Percentiles rank a stretch among this genome's conserved stretches.
Evolutionary conservation across 2,113 vertebrate species (phyloP).

Genomic region (Calidris pugnax): DNA sequence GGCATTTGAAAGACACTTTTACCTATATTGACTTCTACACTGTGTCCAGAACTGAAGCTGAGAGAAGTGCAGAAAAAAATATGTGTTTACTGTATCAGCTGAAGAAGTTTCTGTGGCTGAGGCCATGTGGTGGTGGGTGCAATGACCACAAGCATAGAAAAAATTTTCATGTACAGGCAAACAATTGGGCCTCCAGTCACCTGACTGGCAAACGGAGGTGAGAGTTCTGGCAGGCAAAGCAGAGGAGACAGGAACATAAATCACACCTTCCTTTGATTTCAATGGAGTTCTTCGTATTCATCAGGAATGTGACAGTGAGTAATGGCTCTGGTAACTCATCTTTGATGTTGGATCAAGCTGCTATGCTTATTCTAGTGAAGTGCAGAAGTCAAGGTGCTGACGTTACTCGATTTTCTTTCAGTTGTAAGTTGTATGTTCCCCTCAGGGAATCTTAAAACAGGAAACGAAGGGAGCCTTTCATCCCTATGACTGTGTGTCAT

Average conservation of each 20-base stretch:
- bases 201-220: background rate
- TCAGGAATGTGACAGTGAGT: background rate
- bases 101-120: background rate
- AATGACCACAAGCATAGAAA: background rate
- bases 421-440: background rate
- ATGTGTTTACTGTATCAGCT: background rate
- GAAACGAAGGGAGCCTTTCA: constrained; percentile 30
- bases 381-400: background rate
- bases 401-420: background rate
- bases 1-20: background rate
- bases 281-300: background rate
- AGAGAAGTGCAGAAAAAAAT: background rate
- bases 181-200: background rate
- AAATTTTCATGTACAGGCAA: background rate
- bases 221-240: background rate
- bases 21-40: background rate
- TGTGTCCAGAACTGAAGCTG: background rate
- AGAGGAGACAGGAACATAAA: background rate
- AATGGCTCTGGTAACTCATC: background rate
- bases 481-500: background rate
- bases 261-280: background rate
- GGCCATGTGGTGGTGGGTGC: background rate
- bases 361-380: background rate
- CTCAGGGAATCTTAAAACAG: background rate
- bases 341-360: constrained; percentile 14